Evolutionary conservation across 2,888 invertebrate species (phyloP).

Genomic region (Tridacna gigas): DNA sequence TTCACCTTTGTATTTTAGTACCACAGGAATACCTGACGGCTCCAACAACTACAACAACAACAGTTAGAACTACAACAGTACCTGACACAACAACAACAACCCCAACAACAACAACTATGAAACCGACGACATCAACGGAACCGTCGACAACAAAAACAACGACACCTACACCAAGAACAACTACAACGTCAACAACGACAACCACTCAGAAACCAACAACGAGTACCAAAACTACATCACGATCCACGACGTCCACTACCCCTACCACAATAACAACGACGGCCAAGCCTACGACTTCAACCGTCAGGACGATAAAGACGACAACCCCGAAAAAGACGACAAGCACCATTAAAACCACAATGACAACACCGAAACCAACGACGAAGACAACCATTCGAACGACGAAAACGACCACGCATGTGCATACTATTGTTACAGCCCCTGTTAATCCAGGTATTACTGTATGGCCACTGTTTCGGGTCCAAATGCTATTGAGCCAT

Average conservation of each 20-base stretch:
- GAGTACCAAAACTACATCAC: background rate
- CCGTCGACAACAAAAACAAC: background rate
- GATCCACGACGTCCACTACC: background rate
- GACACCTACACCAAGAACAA: background rate
- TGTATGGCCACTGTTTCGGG: background rate
- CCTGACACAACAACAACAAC: slow-evolving; percentile 5
- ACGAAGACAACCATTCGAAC: background rate
- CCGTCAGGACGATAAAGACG: background rate
- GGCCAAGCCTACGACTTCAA: background rate
- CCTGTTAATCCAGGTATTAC: background rate
- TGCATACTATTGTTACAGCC: background rate
- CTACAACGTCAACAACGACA: slow-evolving; percentile 12
- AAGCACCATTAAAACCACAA: background rate
- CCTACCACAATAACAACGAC: slow-evolving; percentile 1
- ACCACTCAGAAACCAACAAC: background rate
- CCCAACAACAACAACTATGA: background rate
- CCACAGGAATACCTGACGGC: slow-evolving; percentile 9
- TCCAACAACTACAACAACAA: slow-evolving; percentile 25
- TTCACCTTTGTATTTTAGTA: background rate
- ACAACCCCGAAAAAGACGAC: background rate
- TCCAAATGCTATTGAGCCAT: no score
- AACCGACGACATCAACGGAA: background rate
- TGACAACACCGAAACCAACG: background rate
- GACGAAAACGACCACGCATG: background rate
- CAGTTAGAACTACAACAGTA: slow-evolving; percentile 18